Evolutionary conservation across 1,140 invertebrate genomes (phyloP).

Genomic region (Drosophila suzukii): DNA sequence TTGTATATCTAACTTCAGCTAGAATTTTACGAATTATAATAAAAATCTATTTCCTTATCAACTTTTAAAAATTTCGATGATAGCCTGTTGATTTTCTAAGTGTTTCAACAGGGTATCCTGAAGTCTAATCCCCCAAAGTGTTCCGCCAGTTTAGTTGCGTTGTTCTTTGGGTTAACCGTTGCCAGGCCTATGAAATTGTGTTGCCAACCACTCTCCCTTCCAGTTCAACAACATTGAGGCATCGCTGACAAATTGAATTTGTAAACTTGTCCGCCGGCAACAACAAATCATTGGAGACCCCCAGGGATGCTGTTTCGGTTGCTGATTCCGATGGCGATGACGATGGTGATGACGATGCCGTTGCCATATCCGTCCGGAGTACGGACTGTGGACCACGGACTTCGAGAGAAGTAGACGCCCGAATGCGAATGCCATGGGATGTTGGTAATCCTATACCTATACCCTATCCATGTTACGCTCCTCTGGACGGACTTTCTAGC

Average conservation of each 20-base stretch:
- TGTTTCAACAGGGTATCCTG: not conserved
- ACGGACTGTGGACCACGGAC: not conserved
- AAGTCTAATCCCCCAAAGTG: not conserved
- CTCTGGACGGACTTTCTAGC: conserved; percentile 73
- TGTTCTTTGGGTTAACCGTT: conserved; percentile 40
- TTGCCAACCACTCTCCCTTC: conserved; percentile 43
- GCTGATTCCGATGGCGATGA: conserved; percentile 14
- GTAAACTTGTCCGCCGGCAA: conserved; percentile 70
- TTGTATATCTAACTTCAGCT: too few species aligned
- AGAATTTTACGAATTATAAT: too few species aligned
- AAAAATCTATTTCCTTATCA: too few species aligned
- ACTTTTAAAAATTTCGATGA: too few species aligned
- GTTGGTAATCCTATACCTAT: conserved; percentile 64
- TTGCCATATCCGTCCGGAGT: not conserved
- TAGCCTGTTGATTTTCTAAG: not conserved
- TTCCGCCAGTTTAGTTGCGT: conserved; percentile 22
- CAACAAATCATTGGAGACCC: conserved; percentile 69
- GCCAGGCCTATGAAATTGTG: conserved; percentile 68
- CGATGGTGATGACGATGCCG: conserved; percentile 2
- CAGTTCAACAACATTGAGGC: conserved; percentile 43
- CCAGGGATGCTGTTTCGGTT: conserved; percentile 45
- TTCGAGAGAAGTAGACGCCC: not conserved
- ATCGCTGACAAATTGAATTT: conserved; percentile 81
- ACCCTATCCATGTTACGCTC: conserved; percentile 67
- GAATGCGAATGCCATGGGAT: conserved; percentile 27